Base-by-base conservation (phyloP, 2,888 invertebrate species). In the Sphecodes monilicornis region DNA sequence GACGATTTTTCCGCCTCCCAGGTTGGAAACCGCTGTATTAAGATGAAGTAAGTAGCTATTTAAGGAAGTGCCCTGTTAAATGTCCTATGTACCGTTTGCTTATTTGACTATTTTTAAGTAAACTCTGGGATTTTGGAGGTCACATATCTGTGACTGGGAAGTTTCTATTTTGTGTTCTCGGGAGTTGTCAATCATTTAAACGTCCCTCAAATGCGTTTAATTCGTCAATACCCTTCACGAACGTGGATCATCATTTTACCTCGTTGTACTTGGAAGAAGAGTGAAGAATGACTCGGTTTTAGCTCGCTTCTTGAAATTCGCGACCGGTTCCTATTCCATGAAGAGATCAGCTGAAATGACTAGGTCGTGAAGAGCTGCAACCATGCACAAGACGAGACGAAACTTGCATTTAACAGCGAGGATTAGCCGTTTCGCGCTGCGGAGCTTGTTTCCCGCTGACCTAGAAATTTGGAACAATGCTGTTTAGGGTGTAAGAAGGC, bases 381-480 rank as follows among this genome's bases (percentile, higher is more conserved):
- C 81, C 79, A 86, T 66, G 83, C 84, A 76, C 76, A 71, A 76
- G 81, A 68, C 82, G 84, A 84, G 76, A 78, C 81, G 78, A 82
- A 86, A 73, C 74, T 89, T 71, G 82, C 84, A 76, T 88, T 86
- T 88, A 88, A 81, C 79, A 78, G 36, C 57, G 26, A 39, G 80
- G 84, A 89, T 89, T 88, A 88, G 80, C 80, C 46, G 84, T 57
- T 86, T 84, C 71, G 75, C 82, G 74, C 64, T n/a, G 69, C 70
- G 80, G 70, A 66, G 77, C 76, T 70, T 68, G 73, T 71, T 82
- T 54, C 41, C 68, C 29, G 80, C 80, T 77, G 86, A 89, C 89
- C 86, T 69, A 82, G 86, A 89, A 82, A 84, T 84, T 76, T 73
- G 54, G 74, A 72, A 86, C 89, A 88, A 88, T 88, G 80, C 46